A percentile compares a stretch with the other conserved stretches of the same genome.
Evolutionary conservation across 2,888 invertebrate genomes (phyloP).

Genomic region (Crocallis elinguaria): DNA sequence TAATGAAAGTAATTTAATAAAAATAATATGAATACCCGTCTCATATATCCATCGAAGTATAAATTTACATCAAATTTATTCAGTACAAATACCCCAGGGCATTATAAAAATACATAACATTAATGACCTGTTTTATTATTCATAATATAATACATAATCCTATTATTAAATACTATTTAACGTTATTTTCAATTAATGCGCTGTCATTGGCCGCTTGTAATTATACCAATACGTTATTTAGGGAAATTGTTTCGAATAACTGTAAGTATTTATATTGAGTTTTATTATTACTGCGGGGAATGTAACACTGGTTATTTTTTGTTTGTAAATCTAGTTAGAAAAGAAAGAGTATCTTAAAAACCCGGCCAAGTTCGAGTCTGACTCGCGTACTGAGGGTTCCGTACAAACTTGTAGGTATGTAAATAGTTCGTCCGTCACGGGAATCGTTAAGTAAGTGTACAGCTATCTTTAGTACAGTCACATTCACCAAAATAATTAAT

Average conservation of each 20-base stretch:
- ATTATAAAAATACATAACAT: neutral
- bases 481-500: too few relatives aligned
- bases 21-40: neutral
- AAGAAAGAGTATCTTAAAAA: too few relatives aligned
- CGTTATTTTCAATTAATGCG: conserved; percentile 12
- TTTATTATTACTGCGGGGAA: too few relatives aligned
- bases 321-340: too few relatives aligned
- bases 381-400: too few relatives aligned
- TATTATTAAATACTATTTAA: conserved; percentile 16
- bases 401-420: too few relatives aligned
- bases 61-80: neutral
- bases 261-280: too few relatives aligned
- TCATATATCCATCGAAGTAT: neutral
- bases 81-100: conserved; percentile 7
- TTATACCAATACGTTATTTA: neutral
- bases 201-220: conserved; percentile 18
- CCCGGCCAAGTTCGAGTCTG: too few relatives aligned
- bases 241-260: neutral
- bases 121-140: conserved; percentile 11
- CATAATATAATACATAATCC: conserved; percentile 20
- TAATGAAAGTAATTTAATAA: neutral
- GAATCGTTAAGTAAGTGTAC: too few relatives aligned
- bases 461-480: too few relatives aligned
- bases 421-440: too few relatives aligned
- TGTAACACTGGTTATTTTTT: too few relatives aligned